Evolutionary conservation across 2,888 invertebrate species (phyloP), one percentile per base, ranked within the genome.

Genomic region (Drosophila quinaria): DNA sequence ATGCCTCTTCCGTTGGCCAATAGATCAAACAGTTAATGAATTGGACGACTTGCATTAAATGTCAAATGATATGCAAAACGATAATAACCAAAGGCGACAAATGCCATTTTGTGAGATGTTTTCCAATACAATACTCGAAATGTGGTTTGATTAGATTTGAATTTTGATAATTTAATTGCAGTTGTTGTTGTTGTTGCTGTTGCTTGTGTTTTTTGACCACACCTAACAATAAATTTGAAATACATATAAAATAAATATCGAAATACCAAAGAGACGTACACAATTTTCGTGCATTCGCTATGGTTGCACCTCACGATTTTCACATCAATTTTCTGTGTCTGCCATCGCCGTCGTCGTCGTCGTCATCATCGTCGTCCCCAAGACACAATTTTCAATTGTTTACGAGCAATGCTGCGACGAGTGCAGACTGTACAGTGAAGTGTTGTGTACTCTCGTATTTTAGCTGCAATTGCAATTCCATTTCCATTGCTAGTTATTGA

Each of bases 401-500:
- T 59, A 44, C 44, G 55, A 51, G 51, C 35, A 35, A 35, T 11
- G 51, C 31, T 54, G 42, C 47, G 39, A 64, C 55, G 42, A 47
- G 19, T 56, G 31, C n/a, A 51, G 17, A 47, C 47, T 46, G 50
- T 55, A 46, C 42, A 15, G 19, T 51, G 42, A 22, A 58, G 35
- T 47, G 22, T 4, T 22, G 22, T 22, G 42, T 56, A 35, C 25
- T 35, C 22, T 35, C 22, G 42, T 46, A 19, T 50, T 35, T 39
- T 52, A 25, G 9, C 31, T 52, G 58, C 70, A 56, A 29, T 67
- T 64, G 67, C 66, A 66, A 55, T 77, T 56, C 62, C 65, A 71
- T 66, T 75, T 59, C 55, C 72, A 80, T 61, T 49, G 62, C 79
- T 81, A 72, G 70, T 86, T 88, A 84, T 88, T 83, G 89, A 84